Evolutionary conservation across 2,888 invertebrate genomes (phyloP).

Genomic region (Protodeltote pygarga): DNA sequence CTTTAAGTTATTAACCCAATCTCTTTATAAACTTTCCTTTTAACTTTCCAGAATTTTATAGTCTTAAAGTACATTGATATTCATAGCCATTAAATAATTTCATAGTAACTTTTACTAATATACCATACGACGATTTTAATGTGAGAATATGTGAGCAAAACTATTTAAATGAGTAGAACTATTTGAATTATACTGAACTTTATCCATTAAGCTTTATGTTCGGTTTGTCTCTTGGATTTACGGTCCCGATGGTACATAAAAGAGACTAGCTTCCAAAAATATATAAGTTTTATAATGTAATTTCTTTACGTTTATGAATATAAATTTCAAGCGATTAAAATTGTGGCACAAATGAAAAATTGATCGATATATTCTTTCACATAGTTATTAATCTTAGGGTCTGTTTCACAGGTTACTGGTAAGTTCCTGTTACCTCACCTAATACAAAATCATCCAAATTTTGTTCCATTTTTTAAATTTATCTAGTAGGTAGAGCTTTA

Average conservation of each 20-base stretch:
- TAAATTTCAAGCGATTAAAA: too few relatives aligned
- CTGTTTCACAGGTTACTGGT: too few relatives aligned
- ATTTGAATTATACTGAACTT: conserved; percentile 26
- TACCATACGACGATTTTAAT: conserved; percentile 28
- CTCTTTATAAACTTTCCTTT: conserved; percentile 51
- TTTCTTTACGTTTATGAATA: neutral
- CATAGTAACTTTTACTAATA: conserved; percentile 42
- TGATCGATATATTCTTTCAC: too few relatives aligned
- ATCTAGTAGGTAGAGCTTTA: too few relatives aligned
- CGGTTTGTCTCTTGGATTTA: conserved; percentile 17
- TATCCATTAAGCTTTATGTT: conserved; percentile 23
- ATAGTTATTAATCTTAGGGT: too few relatives aligned
- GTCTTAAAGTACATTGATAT: conserved; percentile 47
- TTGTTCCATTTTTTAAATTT: too few relatives aligned
- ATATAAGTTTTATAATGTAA: neutral
- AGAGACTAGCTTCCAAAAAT: neutral
- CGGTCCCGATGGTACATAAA: neutral
- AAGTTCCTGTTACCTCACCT: too few relatives aligned
- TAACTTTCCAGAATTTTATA: conserved; percentile 46
- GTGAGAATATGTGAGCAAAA: conserved; percentile 33
- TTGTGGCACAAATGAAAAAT: too few relatives aligned
- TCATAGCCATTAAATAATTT: conserved; percentile 47
- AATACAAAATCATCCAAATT: too few relatives aligned
- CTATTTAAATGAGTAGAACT: conserved; percentile 23
- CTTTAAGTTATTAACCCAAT: conserved; percentile 46